Conservation (phyloP, 2,113 vertebrate species). For the Indri indri region DNA sequence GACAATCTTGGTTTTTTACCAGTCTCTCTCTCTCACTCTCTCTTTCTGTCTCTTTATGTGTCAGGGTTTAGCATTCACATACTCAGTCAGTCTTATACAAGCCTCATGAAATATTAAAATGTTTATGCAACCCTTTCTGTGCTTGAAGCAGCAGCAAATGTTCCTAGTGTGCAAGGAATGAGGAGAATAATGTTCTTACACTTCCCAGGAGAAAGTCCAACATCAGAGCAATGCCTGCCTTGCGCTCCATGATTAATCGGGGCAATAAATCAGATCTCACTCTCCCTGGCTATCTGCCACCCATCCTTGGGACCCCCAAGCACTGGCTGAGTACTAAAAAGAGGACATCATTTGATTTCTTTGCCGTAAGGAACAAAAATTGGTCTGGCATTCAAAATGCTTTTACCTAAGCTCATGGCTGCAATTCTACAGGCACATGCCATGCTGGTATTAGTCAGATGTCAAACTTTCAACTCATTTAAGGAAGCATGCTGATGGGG, state of each 20-base stretch:
- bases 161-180: constrained; percentile 71
- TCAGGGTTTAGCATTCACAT: constrained; percentile 80
- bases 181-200: constrained; percentile 77
- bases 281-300: background rate
- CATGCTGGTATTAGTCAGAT: constrained; percentile 1
- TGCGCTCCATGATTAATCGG: constrained; percentile 72
- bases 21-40: constrained; percentile 30
- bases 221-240: constrained; percentile 56
- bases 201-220: constrained; percentile 75
- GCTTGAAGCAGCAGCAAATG: constrained; percentile 81
- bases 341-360: background rate
- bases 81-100: constrained; percentile 85
- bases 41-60: constrained; percentile 76
- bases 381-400: background rate
- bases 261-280: constrained; percentile 62
- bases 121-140: constrained; percentile 83
- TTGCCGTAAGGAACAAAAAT: background rate
- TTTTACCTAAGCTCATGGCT: background rate
- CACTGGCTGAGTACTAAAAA: background rate
- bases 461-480: constrained; percentile 15
- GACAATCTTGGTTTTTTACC: constrained; percentile 64
- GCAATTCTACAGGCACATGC: background rate
- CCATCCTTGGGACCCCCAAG: background rate
- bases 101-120: constrained; percentile 88
- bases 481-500: background rate